Conservation (phyloP, 2,888 invertebrate genomes). For the Griposia aprilina region DNA sequence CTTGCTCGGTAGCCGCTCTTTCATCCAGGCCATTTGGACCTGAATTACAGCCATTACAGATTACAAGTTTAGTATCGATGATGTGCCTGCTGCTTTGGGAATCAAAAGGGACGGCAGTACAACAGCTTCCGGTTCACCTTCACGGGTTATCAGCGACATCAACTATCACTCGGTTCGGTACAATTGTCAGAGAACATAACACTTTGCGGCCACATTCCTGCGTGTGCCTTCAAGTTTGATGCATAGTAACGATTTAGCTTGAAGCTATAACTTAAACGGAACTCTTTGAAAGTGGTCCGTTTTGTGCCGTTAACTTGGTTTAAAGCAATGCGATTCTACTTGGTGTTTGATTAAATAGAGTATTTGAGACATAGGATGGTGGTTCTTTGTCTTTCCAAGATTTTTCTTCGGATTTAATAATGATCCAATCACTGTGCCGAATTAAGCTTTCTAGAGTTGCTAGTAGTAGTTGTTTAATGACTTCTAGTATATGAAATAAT, state of each 20-base stretch:
- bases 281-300: constrained; percentile 50
- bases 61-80: background rate
- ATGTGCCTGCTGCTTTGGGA: background rate
- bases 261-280: constrained; percentile 54
- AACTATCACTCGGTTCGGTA: constrained; percentile 34
- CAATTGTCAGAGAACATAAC: constrained; percentile 52
- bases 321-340: constrained; percentile 39
- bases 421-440: background rate
- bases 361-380: constrained; percentile 4
- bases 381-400: background rate
- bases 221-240: constrained; percentile 55
- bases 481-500: background rate
- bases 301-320: constrained; percentile 51
- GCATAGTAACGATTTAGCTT: constrained; percentile 57
- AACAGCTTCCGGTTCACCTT: constrained; percentile 18
- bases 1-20: background rate
- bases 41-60: constrained; percentile 1
- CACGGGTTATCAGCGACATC: constrained; percentile 43
- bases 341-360: constrained; percentile 25
- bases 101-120: background rate
- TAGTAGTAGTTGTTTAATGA: background rate
- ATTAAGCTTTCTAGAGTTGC: background rate
- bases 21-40: background rate
- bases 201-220: constrained; percentile 53
- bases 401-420: background rate